Evolutionary conservation across 2,888 invertebrate species (phyloP).

Genomic region (Apoderus coryli): DNA sequence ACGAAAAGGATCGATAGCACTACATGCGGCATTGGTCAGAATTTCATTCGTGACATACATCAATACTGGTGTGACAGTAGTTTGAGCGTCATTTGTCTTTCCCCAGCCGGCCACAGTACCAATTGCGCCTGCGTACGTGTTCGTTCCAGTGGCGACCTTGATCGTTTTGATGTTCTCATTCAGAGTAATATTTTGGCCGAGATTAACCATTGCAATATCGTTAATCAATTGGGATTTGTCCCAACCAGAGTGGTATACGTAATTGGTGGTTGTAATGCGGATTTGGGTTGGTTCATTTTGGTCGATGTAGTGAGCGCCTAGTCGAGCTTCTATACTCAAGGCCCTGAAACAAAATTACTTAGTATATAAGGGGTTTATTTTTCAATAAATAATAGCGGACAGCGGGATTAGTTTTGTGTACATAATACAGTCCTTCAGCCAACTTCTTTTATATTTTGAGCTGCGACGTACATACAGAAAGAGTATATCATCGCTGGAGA

Average conservation of each 20-base stretch:
- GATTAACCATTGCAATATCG: constrained; percentile 29
- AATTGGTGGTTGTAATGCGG: constrained; percentile 19
- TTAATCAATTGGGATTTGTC: constrained; percentile 25
- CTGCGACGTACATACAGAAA: no score
- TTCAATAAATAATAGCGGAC: no score
- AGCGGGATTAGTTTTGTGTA: no score
- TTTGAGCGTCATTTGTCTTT: constrained; percentile 8
- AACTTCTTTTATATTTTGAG: no score
- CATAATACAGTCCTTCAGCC: no score
- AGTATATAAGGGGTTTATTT: no score
- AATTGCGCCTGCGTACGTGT: constrained; percentile 8
- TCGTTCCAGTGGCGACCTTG: constrained; percentile 7
- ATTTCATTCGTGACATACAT: constrained; percentile 11
- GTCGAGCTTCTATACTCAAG: constrained; percentile 11
- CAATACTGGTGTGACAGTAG: constrained; percentile 8
- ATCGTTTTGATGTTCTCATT: constrained; percentile 9
- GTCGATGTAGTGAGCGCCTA: constrained; percentile 24
- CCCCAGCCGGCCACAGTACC: constrained; percentile 17
- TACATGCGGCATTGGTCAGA: constrained; percentile 13
- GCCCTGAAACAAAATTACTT: constrained; percentile 9
- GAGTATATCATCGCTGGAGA: no score
- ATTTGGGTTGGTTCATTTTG: constrained; percentile 23
- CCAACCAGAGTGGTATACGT: constrained; percentile 30
- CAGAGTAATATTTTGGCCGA: constrained; percentile 2
- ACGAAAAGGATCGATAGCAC: constrained; percentile 8